A percentile compares a stretch with the other conserved stretches of the same genome.
phyloP scores from a whole-genome alignment of 2,888 invertebrate species.

The Trisateles emortualis region DNA sequence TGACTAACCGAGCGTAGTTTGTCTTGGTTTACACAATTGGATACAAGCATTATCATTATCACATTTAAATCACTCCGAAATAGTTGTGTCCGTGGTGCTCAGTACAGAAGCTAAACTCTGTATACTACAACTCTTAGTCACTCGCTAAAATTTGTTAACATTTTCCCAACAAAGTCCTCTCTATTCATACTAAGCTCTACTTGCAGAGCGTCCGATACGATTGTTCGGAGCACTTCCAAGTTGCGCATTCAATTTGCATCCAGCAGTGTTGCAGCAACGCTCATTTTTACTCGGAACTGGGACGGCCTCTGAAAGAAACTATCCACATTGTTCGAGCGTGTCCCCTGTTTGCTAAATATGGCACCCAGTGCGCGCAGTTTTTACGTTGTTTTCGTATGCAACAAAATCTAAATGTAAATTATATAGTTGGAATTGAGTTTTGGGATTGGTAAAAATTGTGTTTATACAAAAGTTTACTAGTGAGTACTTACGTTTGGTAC shows the following conservation, averaged over 20 bases:
- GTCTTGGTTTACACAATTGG: too few species aligned
- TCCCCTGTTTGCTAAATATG: conserved; percentile 27
- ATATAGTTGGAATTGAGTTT: neutral
- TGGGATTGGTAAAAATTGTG: neutral
- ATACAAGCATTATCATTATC: too few species aligned
- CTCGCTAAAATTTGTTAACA: neutral
- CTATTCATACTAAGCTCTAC: conserved; percentile 42
- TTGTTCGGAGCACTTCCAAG: conserved; percentile 72
- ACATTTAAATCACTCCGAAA: too few species aligned
- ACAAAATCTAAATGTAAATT: conserved; percentile 8
- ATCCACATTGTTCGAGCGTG: conserved; percentile 31
- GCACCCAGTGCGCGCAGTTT: conserved; percentile 10
- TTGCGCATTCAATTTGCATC: conserved; percentile 78
- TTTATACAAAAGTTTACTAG: too few species aligned
- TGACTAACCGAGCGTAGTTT: too few species aligned
- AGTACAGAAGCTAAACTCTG: neutral
- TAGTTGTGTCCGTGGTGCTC: too few species aligned
- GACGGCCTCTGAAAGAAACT: conserved; percentile 47
- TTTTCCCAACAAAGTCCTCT: conserved; percentile 9
- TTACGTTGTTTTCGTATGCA: conserved; percentile 3
- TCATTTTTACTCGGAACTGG: conserved; percentile 75
- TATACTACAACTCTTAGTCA: neutral
- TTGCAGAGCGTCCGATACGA: conserved; percentile 64
- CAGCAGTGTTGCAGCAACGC: conserved; percentile 66
- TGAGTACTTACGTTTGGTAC: too few species aligned